Evolutionary conservation across 2,797 vertebrate species (phyloP).

Genomic region (Peromyscus attwateri): DNA sequence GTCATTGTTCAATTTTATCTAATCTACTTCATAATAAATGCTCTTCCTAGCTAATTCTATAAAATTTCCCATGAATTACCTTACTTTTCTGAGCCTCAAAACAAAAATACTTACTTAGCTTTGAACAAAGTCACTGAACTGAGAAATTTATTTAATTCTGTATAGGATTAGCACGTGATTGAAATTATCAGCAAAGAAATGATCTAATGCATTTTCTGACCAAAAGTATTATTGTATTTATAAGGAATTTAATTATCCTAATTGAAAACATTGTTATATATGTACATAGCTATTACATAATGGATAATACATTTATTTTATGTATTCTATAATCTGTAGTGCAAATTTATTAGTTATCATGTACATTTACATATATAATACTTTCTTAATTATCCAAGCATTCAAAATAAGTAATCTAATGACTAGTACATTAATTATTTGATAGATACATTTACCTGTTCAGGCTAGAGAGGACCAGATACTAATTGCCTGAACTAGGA

Average conservation of each 20-base stretch:
- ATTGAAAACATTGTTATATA: not conserved
- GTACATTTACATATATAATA: not conserved
- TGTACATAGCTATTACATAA: not conserved
- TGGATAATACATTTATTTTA: not conserved
- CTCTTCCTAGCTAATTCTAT: not conserved
- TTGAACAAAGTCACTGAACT: not conserved
- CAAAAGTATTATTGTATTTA: not conserved
- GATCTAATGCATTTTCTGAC: not conserved
- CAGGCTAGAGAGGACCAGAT: not conserved
- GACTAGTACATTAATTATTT: not conserved
- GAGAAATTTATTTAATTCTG: not conserved
- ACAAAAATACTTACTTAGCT: not conserved
- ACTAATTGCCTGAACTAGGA: not conserved
- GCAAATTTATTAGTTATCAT: not conserved
- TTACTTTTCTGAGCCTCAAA: not conserved
- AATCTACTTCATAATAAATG: conserved; percentile 42
- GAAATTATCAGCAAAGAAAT: not conserved
- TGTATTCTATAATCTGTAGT: not conserved
- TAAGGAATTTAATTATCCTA: conserved; percentile 5
- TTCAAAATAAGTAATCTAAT: not conserved
- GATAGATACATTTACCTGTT: not conserved
- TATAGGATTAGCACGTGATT: not conserved
- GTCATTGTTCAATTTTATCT: not conserved
- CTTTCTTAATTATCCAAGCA: not conserved
- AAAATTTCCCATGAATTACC: not conserved